Conservation (phyloP, 2,113 vertebrate species). For the Peromyscus polionotus region DNA sequence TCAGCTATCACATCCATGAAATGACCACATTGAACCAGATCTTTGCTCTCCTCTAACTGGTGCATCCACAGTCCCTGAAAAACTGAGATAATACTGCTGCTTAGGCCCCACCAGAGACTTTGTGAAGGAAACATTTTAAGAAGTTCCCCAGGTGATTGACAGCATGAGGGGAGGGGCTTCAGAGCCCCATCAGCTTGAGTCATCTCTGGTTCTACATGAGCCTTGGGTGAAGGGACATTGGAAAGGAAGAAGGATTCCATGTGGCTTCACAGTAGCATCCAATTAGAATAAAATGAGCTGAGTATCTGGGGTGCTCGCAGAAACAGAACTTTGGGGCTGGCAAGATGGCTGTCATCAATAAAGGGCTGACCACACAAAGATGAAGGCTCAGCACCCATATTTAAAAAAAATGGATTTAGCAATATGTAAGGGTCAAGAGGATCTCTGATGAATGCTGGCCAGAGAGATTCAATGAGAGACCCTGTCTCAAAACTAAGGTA, state of each 20-base stretch:
- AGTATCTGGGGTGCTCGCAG: neutral
- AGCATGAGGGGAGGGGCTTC: neutral
- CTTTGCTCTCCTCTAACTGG: neutral
- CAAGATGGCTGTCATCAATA: neutral
- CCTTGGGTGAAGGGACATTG: neutral
- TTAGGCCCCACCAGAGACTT: neutral
- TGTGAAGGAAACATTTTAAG: neutral
- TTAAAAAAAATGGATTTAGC: neutral
- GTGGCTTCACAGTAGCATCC: neutral
- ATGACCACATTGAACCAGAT: neutral
- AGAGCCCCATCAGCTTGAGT: neutral
- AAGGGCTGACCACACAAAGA: neutral
- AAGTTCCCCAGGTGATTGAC: neutral
- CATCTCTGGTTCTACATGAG: neutral
- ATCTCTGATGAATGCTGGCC: neutral
- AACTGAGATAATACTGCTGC: too few species aligned
- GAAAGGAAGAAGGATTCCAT: neutral
- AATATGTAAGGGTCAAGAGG: neutral
- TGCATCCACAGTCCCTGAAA: rapidly evolving
- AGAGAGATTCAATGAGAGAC: neutral
- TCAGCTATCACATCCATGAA: neutral
- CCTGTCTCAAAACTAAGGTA: neutral
- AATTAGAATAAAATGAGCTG: neutral
- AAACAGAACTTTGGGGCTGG: neutral
- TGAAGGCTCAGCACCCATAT: neutral